Evolutionary conservation across 2,888 invertebrate genomes (phyloP), one percentile per base, ranked within the genome.

Genomic region (Cabera pusaria): DNA sequence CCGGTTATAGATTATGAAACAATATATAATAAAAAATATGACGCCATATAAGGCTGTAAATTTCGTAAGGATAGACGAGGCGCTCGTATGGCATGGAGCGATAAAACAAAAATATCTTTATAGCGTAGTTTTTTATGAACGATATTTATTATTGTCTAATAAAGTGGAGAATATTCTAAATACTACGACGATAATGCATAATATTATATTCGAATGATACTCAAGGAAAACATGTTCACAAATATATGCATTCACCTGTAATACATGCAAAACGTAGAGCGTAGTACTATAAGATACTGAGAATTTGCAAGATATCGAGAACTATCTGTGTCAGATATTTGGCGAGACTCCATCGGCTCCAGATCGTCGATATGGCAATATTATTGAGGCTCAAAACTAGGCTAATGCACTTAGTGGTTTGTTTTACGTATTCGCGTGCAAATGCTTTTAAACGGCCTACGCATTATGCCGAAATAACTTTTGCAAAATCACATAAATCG

Each of bases 281-380:
- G n/a, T n/a, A n/a, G n/a, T n/a, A n/a, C n/a, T n/a, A n/a, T n/a
- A n/a, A n/a, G n/a, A n/a, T n/a, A n/a, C n/a, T n/a, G n/a, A 20
- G 3, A 20, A 17, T 17, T 22, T n/a, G 6, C 40, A 40, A 29
- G 8, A 8, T 29, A 7, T 40, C 27, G 8, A 38, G 35, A 37
- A 28, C 11, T 22, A 39, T 48, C 24, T 37, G 34, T 50, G 49
- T 22, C 44, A 57, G 52, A 44, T 45, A 64, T 57, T 70, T 74
- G 70, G 73, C 72, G 50, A 49, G 52, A 41, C 41, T 73, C 70
- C 67, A 73, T 65, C 44, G 46, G 38, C 53, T 50, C 52, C 46
- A 55, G 49, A 47, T 49, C 37, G 33, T 35, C 44, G 50, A 56
- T 49, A 56, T 38, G 45, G 44, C 54, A 48, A 49, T 56, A 55